Conservation (phyloP, 2,797 vertebrate genomes). For the Intellagama lesueurii region DNA sequence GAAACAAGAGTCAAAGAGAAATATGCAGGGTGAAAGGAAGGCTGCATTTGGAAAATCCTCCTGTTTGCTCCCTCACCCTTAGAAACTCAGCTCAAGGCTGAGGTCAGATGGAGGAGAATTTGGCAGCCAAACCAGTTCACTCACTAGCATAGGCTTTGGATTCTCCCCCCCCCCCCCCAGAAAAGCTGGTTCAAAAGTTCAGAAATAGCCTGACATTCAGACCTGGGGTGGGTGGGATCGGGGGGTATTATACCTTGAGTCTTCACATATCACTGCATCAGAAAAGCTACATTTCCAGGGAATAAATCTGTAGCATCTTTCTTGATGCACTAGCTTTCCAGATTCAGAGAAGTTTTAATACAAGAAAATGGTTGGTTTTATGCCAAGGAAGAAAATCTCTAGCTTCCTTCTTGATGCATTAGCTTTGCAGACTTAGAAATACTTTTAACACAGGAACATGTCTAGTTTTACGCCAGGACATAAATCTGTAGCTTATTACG, state of each 20-base stretch:
- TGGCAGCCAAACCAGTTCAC: background rate
- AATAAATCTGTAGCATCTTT: background rate
- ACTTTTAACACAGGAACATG: no score
- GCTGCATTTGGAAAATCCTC: background rate
- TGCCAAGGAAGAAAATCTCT: no score
- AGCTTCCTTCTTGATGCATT: no score
- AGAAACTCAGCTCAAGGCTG: constrained; percentile 5
- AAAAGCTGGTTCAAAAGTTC: background rate
- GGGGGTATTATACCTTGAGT: background rate
- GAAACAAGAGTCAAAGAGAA: background rate
- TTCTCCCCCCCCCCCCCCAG: background rate
- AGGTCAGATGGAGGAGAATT: background rate
- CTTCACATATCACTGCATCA: background rate
- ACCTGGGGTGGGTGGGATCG: background rate
- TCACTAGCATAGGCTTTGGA: background rate
- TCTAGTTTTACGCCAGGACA: no score
- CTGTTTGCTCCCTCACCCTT: background rate
- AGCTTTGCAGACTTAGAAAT: no score
- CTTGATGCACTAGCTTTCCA: background rate
- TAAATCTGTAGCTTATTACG: background rate
- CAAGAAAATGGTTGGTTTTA: no score
- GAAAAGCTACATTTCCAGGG: background rate
- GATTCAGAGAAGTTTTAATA: background rate
- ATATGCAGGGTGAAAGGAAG: no score
- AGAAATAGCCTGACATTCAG: background rate